These are phyloP conservation scores for Cheracebus regulus DNA, from an alignment of 2,797 vertebrate species.

Conservation along the genomic window DNA sequence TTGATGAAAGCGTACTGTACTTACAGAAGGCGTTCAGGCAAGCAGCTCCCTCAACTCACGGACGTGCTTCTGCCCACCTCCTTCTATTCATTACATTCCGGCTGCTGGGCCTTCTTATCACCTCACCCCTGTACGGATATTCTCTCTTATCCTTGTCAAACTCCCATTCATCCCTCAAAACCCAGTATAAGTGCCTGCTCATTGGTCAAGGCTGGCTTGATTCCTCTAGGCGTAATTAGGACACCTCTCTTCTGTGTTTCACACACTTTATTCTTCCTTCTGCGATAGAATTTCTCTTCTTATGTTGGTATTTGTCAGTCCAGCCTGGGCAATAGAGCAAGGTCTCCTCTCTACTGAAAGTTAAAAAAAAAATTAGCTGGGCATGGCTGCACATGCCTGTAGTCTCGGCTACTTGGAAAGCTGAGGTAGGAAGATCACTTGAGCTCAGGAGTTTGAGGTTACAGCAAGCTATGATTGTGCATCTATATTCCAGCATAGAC, in stretches of 20 bases:
- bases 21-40: background rate
- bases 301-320: background rate
- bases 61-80: background rate
- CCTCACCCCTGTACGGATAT: background rate
- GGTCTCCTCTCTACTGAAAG: too few relatives aligned
- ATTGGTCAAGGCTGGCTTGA: background rate
- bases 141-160: background rate
- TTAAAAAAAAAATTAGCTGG: too few relatives aligned
- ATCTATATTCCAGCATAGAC: too few relatives aligned
- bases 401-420: too few relatives aligned
- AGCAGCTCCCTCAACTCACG: background rate
- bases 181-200: background rate
- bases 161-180: background rate
- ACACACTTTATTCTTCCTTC: background rate
- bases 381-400: too few relatives aligned
- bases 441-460: too few relatives aligned
- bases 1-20: background rate
- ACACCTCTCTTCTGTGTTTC: background rate
- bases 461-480: too few relatives aligned
- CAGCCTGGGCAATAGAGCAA: too few relatives aligned
- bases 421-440: too few relatives aligned
- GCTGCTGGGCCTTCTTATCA: background rate
- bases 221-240: background rate
- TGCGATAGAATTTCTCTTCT: background rate
- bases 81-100: background rate